Evolutionary conservation across 2,797 vertebrate species (phyloP).

Genomic region (Apogon talboti): DNA sequence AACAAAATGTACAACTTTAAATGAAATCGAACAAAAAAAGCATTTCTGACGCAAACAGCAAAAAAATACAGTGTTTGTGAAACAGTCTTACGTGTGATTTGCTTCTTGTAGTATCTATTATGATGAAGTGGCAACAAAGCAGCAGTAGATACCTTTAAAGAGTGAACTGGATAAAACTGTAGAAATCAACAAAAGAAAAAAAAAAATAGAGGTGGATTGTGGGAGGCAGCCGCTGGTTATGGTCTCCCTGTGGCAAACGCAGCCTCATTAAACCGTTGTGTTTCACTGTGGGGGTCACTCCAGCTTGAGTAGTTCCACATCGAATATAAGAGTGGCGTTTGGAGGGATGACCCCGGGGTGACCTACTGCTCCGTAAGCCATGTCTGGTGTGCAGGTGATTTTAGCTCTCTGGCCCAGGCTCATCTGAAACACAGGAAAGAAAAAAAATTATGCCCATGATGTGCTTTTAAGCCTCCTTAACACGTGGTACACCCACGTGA

Average conservation of each 20-base stretch:
- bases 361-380: constrained; percentile 95
- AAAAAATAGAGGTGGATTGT: constrained; percentile 27
- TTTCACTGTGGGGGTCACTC: constrained; percentile 83
- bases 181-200: constrained; percentile 54
- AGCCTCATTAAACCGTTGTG: constrained; percentile 34
- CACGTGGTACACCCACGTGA: too few species aligned
- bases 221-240: constrained; percentile 50
- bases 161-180: constrained; percentile 64
- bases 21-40: constrained; percentile 67
- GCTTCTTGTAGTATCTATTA: constrained; percentile 59
- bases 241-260: constrained; percentile 56
- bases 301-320: constrained; percentile 96
- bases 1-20: constrained; percentile 86
- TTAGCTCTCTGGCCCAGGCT: constrained; percentile 97
- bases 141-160: constrained; percentile 74
- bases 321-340: constrained; percentile 97
- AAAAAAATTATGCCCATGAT: not conserved
- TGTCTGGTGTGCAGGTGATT: constrained; percentile 96
- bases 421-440: constrained; percentile 83
- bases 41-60: constrained; percentile 47
- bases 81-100: constrained; percentile 47
- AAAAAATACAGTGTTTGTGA: constrained; percentile 51
- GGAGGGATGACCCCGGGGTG: constrained; percentile 98
- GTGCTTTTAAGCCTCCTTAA: too few species aligned
- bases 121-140: constrained; percentile 73